Percentiles rank a stretch among this genome's conserved stretches.
These are phyloP conservation scores for Heliocidaris tuberculata DNA, from an alignment of 35 echinoderm and acorn worm species.

Conservation along the genomic window DNA sequence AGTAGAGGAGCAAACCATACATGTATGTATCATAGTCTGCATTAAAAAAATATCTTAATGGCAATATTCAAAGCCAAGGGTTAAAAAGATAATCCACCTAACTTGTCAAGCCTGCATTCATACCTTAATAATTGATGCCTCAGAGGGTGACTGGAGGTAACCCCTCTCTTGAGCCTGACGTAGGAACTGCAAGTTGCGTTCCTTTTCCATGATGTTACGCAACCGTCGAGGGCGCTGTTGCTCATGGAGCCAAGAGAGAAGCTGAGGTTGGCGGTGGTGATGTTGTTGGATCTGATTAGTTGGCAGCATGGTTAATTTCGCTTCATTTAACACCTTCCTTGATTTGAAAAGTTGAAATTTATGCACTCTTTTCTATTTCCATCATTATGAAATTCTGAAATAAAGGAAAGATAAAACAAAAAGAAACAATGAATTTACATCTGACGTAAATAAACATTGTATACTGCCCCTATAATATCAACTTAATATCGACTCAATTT, in stretches of 20 bases:
- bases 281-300: not conserved
- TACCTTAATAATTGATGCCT: slow-evolving; percentile 4
- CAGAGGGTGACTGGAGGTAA: slow-evolving; percentile 66
- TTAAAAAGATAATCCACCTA: too few relatives aligned
- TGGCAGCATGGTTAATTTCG: not conserved
- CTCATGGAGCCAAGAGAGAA: slow-evolving; percentile 81
- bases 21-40: too few relatives aligned
- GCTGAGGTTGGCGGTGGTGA: slow-evolving; percentile 55
- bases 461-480: too few relatives aligned
- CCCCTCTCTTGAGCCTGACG: slow-evolving; percentile 84
- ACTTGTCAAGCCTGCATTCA: not conserved
- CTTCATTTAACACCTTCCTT: too few relatives aligned
- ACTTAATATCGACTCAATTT: too few relatives aligned
- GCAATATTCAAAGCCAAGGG: too few relatives aligned
- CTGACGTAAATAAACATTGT: too few relatives aligned
- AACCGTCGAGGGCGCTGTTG: slow-evolving; percentile 78
- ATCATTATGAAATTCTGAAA: not conserved
- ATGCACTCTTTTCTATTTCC: not conserved
- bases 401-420: not conserved
- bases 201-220: slow-evolving; percentile 82
- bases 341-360: not conserved
- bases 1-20: too few relatives aligned
- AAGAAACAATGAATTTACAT: too few relatives aligned
- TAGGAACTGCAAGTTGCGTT: slow-evolving; percentile 71
- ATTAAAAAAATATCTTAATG: too few relatives aligned